Evolutionary conservation across 2,888 invertebrate genomes (phyloP), one percentile per base, ranked within the genome.

Genomic region (Pheosia gnoma): DNA sequence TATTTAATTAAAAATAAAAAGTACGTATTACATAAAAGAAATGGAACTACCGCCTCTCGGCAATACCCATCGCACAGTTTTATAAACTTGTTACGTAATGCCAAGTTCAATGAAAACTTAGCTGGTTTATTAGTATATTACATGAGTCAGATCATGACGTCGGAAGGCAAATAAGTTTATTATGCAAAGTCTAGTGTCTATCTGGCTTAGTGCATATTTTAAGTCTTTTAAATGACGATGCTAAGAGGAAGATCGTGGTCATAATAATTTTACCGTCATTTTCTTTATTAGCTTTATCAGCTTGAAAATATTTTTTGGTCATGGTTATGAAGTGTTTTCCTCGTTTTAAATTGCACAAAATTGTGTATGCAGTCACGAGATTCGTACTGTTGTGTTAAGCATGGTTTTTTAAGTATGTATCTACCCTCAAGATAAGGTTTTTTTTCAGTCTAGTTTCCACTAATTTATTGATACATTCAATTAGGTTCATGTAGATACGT

Each of bases 161-260:
- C 10, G 47, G n/a, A 47, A 47, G n/a, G 4, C 9, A 25, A 49
- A 49, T 7, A n/a, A 13, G 13, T 25, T 25, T 25, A 51, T 25
- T 51, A 51, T 25, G 51, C 51, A 53, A 53, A 53, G 53, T 53
- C 53, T 53, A 37, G 10, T 37, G 37, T 53, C 37, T 4, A 53
- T 53, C 37, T 53, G 25, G 53, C 53, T 53, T 25, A 51, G 10
- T 51, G 7, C 25, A 25, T 25, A 43, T 9, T 43, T 9, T 47
- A n/a, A 47, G n/a, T 47, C 47, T 47, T 43, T 47, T n/a, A 47
- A n/a, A 47, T 11, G 47, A n/a, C 47, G n/a, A n/a, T 47, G n/a
- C 47, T 47, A 47, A 47, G 47, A n/a, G 11, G 47, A 47, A 47
- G 47, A 47, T n/a, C 5, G 47, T n/a, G 47, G 5, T n/a, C n/a